Base-by-base conservation (phyloP, 1,140 invertebrate species). In the Ectropis grisescens region DNA sequence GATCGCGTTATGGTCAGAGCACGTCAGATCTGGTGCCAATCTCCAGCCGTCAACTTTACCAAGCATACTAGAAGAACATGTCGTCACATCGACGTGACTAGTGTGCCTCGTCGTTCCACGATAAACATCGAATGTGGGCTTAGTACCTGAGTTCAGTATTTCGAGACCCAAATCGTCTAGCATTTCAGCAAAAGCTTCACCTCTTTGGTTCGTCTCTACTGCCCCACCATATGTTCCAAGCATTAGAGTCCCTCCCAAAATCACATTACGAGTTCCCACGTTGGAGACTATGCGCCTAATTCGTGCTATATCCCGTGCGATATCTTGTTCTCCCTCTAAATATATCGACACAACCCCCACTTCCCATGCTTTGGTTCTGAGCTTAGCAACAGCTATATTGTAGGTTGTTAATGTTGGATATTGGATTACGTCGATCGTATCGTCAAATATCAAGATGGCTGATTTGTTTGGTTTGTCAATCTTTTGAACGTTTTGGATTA, bases 161-260 rank as follows among this genome's bases (percentile, higher is more conserved):
- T 62, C 41, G 4, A 53, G 14, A 0, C 45, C 29, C 26, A 44
- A 37, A n/a, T 59, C 46, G 4, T 47, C 28, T 1, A 55, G 29
- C 22, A 44, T 41, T 0, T 30, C 5, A 12, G 2, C 12, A 6
- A 38, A 41, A 3, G 19, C 40, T 1, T 19, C 31, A 1, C 59
- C 59, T 5, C 50, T 37, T 1, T 42, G 36, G 29, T 58, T 29
- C 32, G 56, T 46, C 2, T 14, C 19, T 6, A 1, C 23, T 16
- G 54, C 58, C 2, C 58, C 58, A 58, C 58, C 61, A 53, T 53
- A 66, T 6, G 35, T 26, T 27, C 55, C 61, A 50, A 48, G 57
- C 0, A 58, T 52, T 0, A 55, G 41, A 24, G 60, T 57, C 5
- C 57, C 54, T 11, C 40, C 56, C 11, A 53, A 13, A 5, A 58